These are phyloP conservation scores for Sthenelais limicola DNA, from an alignment of 2,888 invertebrate species.

Conservation along the genomic window DNA sequence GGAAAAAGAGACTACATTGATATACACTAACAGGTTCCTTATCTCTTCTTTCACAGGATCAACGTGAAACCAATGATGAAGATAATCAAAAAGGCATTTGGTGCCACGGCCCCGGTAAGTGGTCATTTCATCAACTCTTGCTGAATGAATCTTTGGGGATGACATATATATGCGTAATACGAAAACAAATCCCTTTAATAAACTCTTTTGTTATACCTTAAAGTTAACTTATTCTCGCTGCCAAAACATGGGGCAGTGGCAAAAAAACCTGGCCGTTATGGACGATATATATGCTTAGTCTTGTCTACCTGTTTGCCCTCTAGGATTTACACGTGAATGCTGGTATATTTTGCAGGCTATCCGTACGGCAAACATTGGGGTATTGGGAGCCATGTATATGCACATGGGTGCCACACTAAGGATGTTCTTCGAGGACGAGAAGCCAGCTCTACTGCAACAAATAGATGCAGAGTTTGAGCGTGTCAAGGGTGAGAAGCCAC, in stretches of 20 bases:
- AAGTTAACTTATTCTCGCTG: no score
- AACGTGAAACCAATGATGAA: constrained; percentile 66
- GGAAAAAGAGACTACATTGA: no score
- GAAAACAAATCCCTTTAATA: no score
- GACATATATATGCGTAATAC: no score
- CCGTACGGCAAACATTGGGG: constrained; percentile 82
- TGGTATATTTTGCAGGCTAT: constrained; percentile 76
- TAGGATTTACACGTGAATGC: no score
- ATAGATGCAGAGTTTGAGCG: constrained; percentile 91
- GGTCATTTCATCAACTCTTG: no score
- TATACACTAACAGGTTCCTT: constrained; percentile 7
- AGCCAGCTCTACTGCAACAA: constrained; percentile 85
- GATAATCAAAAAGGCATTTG: constrained; percentile 83
- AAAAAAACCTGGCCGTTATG: no score
- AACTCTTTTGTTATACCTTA: no score
- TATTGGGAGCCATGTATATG: constrained; percentile 84
- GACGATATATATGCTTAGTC: no score
- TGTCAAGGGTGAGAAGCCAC: constrained; percentile 81
- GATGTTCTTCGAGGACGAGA: constrained; percentile 88
- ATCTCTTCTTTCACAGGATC: constrained; percentile 57
- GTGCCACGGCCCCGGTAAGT: constrained; percentile 84
- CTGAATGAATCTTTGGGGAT: no score
- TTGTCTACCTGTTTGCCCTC: no score
- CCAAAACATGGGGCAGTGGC: no score
- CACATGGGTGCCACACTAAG: constrained; percentile 84